phyloP scores from a whole-genome alignment of 2,888 invertebrate species.

The Tanytarsus gracilentus region DNA sequence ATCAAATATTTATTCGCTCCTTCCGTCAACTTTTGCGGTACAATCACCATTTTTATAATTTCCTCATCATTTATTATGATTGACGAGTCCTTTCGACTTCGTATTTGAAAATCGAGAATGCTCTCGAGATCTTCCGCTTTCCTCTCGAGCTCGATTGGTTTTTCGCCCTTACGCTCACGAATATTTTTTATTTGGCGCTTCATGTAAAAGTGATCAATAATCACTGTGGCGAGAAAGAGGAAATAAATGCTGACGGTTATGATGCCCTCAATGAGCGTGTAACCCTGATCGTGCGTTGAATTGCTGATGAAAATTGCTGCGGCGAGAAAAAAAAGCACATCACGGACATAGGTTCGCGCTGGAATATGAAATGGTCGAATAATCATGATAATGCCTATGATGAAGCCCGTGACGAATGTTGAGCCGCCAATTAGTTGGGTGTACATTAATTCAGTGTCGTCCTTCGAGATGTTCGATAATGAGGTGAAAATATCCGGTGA shows the following conservation, averaged over 20 bases:
- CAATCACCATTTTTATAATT: not conserved
- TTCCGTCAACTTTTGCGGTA: not conserved
- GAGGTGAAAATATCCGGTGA: constrained; percentile 60
- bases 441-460: constrained; percentile 40
- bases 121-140: not conserved
- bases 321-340: constrained; percentile 34
- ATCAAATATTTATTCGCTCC: constrained; percentile 29
- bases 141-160: no score
- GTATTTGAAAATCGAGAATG: not conserved
- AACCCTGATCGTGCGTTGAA: constrained; percentile 31
- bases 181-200: constrained; percentile 12
- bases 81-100: not conserved
- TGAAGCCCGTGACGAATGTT: constrained; percentile 51
- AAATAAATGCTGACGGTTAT: constrained; percentile 32
- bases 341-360: constrained; percentile 32
- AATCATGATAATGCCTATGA: constrained; percentile 49
- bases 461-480: constrained; percentile 44
- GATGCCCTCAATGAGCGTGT: constrained; percentile 30
- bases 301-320: constrained; percentile 33
- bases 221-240: constrained; percentile 33
- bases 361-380: constrained; percentile 46
- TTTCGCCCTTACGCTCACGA: not conserved
- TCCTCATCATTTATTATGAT: constrained; percentile 2
- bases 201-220: constrained; percentile 33
- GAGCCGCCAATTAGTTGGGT: constrained; percentile 49